Conservation (phyloP, 2,113 vertebrate genomes). For the Urocynchramus pylzowi region DNA sequence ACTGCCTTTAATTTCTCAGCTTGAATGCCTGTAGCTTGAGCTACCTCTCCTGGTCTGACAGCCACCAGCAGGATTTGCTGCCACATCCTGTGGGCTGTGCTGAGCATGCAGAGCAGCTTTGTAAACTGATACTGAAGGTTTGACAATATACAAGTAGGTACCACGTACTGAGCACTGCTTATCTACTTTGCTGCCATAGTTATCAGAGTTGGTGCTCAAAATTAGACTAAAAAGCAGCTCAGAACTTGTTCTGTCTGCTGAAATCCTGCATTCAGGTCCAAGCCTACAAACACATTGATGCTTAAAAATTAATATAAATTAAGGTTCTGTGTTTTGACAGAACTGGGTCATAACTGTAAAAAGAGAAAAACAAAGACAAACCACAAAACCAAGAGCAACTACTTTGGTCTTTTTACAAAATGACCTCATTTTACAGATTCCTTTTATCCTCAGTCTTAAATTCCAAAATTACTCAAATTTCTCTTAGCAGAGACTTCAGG, state of each 20-base stretch:
- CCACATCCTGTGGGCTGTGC: accelerated
- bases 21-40: not conserved
- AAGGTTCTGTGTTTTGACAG: not conserved
- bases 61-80: not conserved
- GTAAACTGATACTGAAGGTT: not conserved
- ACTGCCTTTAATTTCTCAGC: not conserved
- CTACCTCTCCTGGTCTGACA: not conserved
- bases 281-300: not conserved
- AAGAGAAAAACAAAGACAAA: not conserved
- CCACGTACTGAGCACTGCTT: accelerated
- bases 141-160: not conserved
- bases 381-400: not conserved
- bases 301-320: not conserved
- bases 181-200: not conserved
- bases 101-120: not conserved
- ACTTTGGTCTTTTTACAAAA: not conserved
- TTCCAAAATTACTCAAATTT: not conserved
- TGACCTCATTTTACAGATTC: not conserved
- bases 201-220: not conserved
- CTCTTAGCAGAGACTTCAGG: not conserved
- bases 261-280: not conserved
- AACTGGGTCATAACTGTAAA: not conserved
- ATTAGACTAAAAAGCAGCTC: not conserved
- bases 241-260: not conserved
- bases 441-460: not conserved